A percentile compares a stretch with the other conserved stretches of the same genome.
Evolutionary conservation across 1,140 invertebrate genomes (phyloP).

Genomic region (Apis laboriosa): DNA sequence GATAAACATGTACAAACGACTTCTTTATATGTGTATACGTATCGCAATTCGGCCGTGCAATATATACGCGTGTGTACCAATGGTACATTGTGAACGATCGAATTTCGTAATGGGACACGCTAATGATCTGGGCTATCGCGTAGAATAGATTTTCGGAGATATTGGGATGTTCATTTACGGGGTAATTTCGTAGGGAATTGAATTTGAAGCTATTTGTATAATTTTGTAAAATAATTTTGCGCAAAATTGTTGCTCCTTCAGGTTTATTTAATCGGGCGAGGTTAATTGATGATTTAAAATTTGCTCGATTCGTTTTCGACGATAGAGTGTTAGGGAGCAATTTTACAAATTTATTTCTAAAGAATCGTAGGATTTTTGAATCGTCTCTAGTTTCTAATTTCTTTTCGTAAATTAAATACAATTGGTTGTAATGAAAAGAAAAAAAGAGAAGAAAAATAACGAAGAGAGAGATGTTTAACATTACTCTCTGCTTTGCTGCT

Average conservation of each 20-base stretch:
- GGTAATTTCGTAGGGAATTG: too few species aligned
- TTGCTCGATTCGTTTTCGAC: too few species aligned
- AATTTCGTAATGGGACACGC: constrained; percentile 22
- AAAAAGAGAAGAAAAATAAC: not conserved
- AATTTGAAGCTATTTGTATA: not conserved
- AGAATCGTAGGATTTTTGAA: not conserved
- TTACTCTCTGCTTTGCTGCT: not conserved
- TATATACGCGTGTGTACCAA: too few species aligned
- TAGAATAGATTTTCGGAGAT: too few species aligned
- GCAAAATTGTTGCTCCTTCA: not conserved
- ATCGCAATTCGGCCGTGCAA: not conserved
- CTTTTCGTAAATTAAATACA: not conserved
- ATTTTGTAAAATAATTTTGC: not conserved
- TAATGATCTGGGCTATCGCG: not conserved
- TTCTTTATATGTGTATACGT: not conserved
- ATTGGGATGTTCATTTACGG: too few species aligned
- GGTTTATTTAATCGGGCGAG: too few species aligned
- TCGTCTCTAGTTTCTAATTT: not conserved
- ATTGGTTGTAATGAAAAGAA: too few species aligned
- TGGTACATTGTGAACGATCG: not conserved
- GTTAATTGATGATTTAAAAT: too few species aligned
- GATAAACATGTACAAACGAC: constrained; percentile 31
- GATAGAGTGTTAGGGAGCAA: too few species aligned
- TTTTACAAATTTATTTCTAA: too few species aligned
- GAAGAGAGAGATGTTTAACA: not conserved